Base-by-base conservation (phyloP, 2,113 vertebrate species). In the Hemiscyllium ocellatum region DNA sequence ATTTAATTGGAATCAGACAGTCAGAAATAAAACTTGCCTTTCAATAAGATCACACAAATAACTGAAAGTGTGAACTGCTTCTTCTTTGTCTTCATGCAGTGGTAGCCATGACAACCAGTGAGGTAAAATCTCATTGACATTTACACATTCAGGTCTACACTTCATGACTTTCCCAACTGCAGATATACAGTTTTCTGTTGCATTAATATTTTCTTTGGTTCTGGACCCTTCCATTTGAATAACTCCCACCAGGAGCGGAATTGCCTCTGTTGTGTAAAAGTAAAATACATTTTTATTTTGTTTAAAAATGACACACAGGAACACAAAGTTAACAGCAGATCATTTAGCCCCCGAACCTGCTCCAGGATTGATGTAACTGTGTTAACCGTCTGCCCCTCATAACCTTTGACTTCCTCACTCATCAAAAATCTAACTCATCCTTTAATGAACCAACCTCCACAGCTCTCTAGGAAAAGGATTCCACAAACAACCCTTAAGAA, bases 31-130 rank as follows among this genome's bases (percentile, higher is more conserved):
- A 19, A 94, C 96, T 97, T 96, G 99, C 99, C 98, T 99, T 97
- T 99, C 99, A 78, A 99, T 99, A 96, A 99, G 98, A 97, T 99
- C 99, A 94, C 99, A 99, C 83, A 99, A 97, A 68, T 99, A 99
- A 97, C 97, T 98, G 96, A 99, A 99, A 1, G 99, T 98, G 97
- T 99, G 99, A 96, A 99, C 98, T 8, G 99, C 99, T 97, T 99
- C 99, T 96, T 99, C 99, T 97, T 99, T 99, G 97, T 99, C 99
- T 97, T 99, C 99, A 37, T 99, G 99, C 96, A 99, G 98, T 0
- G 99, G 99, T 93, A 99, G 98, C 99, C 99, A 99, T 19, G 98
- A 98, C 96, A 99, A 97, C 99, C 99, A 99, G n/a, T 99, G 99
- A 13, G 99, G 99, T 0, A 99, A 97, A 95, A 99, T 97, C 97